Conservation (phyloP, 2,888 invertebrate species). For the Mamestra brassicae region DNA sequence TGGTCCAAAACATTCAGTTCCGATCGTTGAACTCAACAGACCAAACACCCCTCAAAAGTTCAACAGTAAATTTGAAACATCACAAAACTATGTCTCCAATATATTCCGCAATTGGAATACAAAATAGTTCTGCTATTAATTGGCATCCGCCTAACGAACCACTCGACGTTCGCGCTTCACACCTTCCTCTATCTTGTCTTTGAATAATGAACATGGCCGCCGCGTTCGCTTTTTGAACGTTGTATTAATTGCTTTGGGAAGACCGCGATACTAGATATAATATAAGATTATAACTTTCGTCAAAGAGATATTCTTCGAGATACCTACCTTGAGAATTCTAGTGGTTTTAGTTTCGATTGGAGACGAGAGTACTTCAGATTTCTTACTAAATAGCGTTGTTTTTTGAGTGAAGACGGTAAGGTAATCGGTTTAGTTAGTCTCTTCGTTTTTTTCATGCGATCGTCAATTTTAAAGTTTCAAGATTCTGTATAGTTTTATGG, state of each 20-base stretch:
- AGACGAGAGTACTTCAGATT: not conserved
- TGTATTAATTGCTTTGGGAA: constrained; percentile 41
- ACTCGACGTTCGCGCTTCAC: constrained; percentile 23
- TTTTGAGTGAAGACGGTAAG: not conserved
- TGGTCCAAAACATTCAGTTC: not conserved
- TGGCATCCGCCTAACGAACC: constrained; percentile 33
- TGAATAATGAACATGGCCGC: constrained; percentile 50
- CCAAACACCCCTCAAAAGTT: not conserved
- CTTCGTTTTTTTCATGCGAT: not conserved
- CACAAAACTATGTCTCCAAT: constrained; percentile 8
- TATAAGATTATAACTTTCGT: constrained; percentile 8
- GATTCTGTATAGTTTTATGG: not conserved
- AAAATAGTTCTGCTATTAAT: constrained; percentile 32
- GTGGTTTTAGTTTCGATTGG: constrained; percentile 1
- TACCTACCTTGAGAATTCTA: not conserved
- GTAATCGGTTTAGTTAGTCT: not conserved
- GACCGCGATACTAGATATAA: not conserved
- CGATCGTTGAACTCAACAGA: not conserved
- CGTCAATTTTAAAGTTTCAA: not conserved
- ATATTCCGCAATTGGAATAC: constrained; percentile 13
- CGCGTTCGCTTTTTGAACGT: constrained; percentile 43
- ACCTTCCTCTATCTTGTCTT: constrained; percentile 28
- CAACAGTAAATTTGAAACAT: not conserved
- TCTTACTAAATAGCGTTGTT: not conserved
- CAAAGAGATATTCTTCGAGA: not conserved